A percentile compares a stretch with the other conserved stretches of the same genome.
Conservation (phyloP, 2,113 vertebrate species). For the Monarcha castaneiventris region DNA sequence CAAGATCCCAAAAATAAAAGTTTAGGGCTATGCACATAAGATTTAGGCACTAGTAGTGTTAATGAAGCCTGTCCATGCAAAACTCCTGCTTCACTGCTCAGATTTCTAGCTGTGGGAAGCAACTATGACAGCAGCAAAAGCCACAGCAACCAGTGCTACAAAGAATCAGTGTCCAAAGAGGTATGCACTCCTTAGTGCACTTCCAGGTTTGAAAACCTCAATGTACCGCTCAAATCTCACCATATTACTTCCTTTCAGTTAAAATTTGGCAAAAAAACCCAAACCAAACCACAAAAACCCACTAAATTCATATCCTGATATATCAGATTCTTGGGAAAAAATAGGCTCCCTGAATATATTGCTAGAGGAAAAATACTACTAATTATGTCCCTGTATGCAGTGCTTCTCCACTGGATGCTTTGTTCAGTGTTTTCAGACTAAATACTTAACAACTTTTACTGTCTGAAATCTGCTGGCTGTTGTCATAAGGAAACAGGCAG, state of each 20-base stretch:
- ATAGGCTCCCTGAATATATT: neutral
- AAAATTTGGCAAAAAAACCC: neutral
- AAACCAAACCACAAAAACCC: neutral
- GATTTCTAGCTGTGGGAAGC: neutral
- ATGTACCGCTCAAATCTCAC: neutral
- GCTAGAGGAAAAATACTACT: neutral
- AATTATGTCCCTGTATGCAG: neutral
- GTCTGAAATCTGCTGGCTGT: neutral
- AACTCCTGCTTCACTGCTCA: neutral
- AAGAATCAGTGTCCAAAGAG: neutral
- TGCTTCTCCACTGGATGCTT: neutral
- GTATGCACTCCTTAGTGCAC: accelerated
- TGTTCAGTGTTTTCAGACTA: neutral
- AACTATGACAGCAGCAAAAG: neutral
- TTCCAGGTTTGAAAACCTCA: neutral
- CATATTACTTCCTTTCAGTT: neutral
- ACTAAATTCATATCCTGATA: neutral
- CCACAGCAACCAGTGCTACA: neutral
- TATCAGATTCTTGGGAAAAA: neutral
- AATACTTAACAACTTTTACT: neutral
- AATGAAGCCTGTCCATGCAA: neutral
- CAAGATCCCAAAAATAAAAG: neutral
- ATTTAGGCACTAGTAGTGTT: neutral
- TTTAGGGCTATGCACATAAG: neutral
- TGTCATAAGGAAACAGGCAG: neutral